Percentiles rank a stretch among this genome's conserved stretches.
phyloP scores from a whole-genome alignment of 2,797 vertebrate species.

The Muraenolepis orangiensis region DNA sequence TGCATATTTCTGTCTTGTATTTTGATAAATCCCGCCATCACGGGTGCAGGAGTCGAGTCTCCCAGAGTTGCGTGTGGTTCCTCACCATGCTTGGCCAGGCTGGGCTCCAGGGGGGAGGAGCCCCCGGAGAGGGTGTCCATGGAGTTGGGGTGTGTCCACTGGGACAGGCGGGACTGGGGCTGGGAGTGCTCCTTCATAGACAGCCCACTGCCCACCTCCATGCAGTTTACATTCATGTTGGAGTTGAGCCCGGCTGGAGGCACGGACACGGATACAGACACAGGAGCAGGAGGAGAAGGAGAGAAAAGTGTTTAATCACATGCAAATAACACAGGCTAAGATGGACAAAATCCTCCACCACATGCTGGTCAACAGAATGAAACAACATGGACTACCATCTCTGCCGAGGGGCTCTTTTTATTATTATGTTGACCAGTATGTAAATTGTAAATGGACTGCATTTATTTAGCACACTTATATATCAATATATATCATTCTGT shows the following conservation, averaged over 20 bases:
- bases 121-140: constrained; percentile 89
- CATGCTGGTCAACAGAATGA: too few species aligned
- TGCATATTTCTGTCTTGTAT: neutral
- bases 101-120: constrained; percentile 88
- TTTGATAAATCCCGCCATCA: too few species aligned
- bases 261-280: neutral
- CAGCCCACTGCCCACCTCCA: constrained; percentile 88
- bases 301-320: neutral
- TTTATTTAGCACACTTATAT: too few species aligned
- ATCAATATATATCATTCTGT: too few species aligned
- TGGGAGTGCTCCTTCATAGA: constrained; percentile 92
- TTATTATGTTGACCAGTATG: too few species aligned
- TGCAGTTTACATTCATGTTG: constrained; percentile 94
- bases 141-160: constrained; percentile 96
- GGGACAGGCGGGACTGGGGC: constrained; percentile 95
- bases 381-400: too few species aligned
- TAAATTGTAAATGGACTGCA: too few species aligned
- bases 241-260: constrained; percentile 87
- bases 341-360: too few species aligned
- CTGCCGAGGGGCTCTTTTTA: too few species aligned
- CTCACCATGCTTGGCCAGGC: constrained; percentile 89
- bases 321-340: too few species aligned
- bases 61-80: constrained; percentile 1
- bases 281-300: neutral
- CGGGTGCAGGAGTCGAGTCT: neutral